A percentile compares a stretch with the other conserved stretches of the same genome.
Conservation (phyloP, 2,888 invertebrate species). For the Dryococelus australis region DNA sequence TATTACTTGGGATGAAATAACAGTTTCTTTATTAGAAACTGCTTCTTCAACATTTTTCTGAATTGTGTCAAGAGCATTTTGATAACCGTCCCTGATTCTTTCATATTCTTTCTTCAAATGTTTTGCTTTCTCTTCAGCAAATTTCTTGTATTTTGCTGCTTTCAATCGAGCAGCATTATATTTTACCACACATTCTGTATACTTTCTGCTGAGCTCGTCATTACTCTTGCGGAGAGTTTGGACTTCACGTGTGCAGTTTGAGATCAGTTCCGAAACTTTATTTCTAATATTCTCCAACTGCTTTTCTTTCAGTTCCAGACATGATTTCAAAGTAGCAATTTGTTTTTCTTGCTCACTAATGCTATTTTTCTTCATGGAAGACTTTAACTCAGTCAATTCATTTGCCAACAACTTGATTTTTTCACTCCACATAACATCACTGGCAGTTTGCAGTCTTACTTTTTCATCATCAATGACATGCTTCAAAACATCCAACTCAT, state of each 20-base stretch:
- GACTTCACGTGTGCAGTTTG: not conserved
- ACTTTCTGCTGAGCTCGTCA: not conserved
- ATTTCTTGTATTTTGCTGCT: not conserved
- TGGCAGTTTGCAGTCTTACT: not conserved
- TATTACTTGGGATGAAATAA: conserved; percentile 5
- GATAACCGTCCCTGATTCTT: not conserved
- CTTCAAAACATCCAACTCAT: not conserved
- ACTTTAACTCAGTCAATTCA: not conserved
- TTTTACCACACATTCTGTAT: not conserved
- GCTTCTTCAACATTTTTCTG: not conserved
- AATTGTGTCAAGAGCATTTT: not conserved
- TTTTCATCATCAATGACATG: not conserved
- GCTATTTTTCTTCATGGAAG: not conserved
- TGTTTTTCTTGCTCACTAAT: not conserved
- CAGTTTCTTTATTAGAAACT: conserved; percentile 17
- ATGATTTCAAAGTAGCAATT: not conserved
- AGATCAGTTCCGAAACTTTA: conserved; percentile 4
- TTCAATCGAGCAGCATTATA: not conserved
- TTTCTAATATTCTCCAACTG: not conserved
- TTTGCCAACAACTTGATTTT: not conserved
- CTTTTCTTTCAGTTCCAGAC: conserved; percentile 18
- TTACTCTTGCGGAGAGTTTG: conserved; percentile 5
- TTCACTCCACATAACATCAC: not conserved
- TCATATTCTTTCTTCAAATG: not conserved
- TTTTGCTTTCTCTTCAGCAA: not conserved